Base-by-base conservation (phyloP, 2,888 invertebrate species). In the Tiphia femorata region DNA sequence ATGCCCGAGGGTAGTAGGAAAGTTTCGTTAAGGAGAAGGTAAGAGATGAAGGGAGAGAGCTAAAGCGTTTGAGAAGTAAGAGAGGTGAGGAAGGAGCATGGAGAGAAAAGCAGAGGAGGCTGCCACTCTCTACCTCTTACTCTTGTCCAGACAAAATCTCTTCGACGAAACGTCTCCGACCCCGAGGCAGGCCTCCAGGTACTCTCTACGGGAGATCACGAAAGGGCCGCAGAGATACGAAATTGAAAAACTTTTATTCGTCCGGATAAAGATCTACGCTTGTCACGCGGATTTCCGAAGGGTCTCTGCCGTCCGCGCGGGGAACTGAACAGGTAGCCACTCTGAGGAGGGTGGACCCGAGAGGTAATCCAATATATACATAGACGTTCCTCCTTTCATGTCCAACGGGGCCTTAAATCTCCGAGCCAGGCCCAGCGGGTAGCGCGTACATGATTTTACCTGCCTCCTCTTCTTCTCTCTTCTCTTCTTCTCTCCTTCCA, bases 301-400 rank as follows among this genome's bases (percentile, higher is more conserved):
- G 41, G 14, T 49, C n/a, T n/a, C n/a, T n/a, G n/a, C n/a, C n/a
- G n/a, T n/a, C n/a, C 49, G 14, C 10, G 35, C 14, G 23, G 17
- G 29, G 6, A 7, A 6, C 12, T 17, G 3, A 17, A 12, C 3
- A n/a, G 19, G 53, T 29, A 52, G 40, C 21, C 12, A 21, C n/a
- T n/a, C n/a, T n/a, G 41, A 8, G 33, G 12, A 3, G 37, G 27
- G 19, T 41, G 47, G 33, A 33, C 10, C 25, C 1, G 56, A 46
- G 59, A 64, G 66, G 67, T 72, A 66, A 72, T 44, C 29, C 30
- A 44, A 29, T 44, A 44, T 5, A 40, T 20, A 29, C 20, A 55
- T 49, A 58, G 58, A 49, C 68, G 70, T 72, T 70, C 67, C 69
- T 72, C 72, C 66, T 64, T 61, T 16, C n/a, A n/a, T 4, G 14